These are phyloP conservation scores for Myxocyprinus asiaticus DNA, from an alignment of 2,113 vertebrate genomes.

Conservation along the genomic window DNA sequence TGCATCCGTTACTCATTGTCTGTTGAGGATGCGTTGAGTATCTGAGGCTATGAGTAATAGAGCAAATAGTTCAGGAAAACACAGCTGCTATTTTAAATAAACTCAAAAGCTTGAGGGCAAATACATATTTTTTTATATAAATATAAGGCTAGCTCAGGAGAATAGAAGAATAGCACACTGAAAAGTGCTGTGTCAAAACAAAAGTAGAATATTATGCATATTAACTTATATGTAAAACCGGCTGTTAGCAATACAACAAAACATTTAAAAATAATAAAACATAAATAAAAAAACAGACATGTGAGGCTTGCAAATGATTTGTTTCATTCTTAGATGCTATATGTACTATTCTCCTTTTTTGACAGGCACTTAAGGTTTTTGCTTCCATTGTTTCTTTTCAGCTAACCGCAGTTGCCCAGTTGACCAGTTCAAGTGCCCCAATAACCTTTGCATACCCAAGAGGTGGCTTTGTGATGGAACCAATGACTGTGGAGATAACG, in stretches of 20 bases:
- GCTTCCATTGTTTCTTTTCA: slow-evolving; percentile 55
- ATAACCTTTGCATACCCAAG: slow-evolving; percentile 96
- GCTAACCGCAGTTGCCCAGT: slow-evolving; percentile 92
- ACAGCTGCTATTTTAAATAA: slow-evolving; percentile 36
- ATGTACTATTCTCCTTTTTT: neutral
- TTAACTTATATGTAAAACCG: neutral
- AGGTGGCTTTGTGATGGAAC: slow-evolving; percentile 96
- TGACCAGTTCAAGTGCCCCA: slow-evolving; percentile 94
- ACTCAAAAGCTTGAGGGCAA: slow-evolving; percentile 32
- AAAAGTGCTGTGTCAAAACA: slow-evolving; percentile 36
- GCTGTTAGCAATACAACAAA: slow-evolving; percentile 21
- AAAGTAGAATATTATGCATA: slow-evolving; percentile 38
- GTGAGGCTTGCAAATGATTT: no score
- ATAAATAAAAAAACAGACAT: no score
- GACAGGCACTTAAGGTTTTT: neutral
- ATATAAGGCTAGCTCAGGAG: slow-evolving; percentile 29
- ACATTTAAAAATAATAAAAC: neutral
- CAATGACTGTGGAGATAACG: slow-evolving; percentile 90
- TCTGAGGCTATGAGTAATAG: slow-evolving; percentile 32
- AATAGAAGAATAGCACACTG: slow-evolving; percentile 32
- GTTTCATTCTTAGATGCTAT: no score
- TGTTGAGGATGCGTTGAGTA: slow-evolving; percentile 5
- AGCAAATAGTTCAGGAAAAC: slow-evolving; percentile 32
- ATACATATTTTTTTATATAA: slow-evolving; percentile 29
- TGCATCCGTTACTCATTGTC: slow-evolving; percentile 41